Evolutionary conservation across 1,140 invertebrate species (phyloP).

Genomic region (Nasonia longicornis): DNA sequence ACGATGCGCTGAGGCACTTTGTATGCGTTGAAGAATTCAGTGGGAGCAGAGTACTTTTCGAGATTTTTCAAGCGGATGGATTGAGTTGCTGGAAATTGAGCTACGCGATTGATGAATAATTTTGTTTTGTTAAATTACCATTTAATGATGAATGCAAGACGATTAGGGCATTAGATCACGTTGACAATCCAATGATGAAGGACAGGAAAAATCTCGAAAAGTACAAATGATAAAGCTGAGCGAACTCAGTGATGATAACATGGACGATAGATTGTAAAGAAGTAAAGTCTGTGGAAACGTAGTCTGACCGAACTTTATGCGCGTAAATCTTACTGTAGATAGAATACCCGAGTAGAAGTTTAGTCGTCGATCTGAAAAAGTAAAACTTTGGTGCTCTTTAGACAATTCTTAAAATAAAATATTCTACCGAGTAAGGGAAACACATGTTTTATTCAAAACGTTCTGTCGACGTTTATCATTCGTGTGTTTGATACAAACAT

Average conservation of each 20-base stretch:
- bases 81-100: too few relatives aligned
- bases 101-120: too few relatives aligned
- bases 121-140: too few relatives aligned
- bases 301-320: slow-evolving; percentile 39
- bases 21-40: slow-evolving; percentile 25
- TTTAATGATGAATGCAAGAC: too few relatives aligned
- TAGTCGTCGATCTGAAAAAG: slow-evolving; percentile 40
- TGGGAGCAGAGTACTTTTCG: slow-evolving; percentile 29
- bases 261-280: slow-evolving; percentile 28
- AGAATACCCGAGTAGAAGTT: slow-evolving; percentile 40
- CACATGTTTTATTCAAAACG: slow-evolving; percentile 34
- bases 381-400: slow-evolving; percentile 62
- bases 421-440: slow-evolving; percentile 22
- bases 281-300: slow-evolving; percentile 23
- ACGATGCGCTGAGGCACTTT: slow-evolving; percentile 41
- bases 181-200: background rate
- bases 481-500: background rate
- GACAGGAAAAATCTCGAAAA: slow-evolving; percentile 23
- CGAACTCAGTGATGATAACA: background rate
- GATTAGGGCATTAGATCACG: slow-evolving; percentile 1
- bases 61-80: background rate
- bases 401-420: slow-evolving; percentile 51
- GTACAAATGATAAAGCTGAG: slow-evolving; percentile 25
- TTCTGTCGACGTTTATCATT: slow-evolving; percentile 11
- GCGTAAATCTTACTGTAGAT: slow-evolving; percentile 45